Evolutionary conservation across 2,888 invertebrate genomes (phyloP).

Genomic region (Chaetogeoica ovagalla): DNA sequence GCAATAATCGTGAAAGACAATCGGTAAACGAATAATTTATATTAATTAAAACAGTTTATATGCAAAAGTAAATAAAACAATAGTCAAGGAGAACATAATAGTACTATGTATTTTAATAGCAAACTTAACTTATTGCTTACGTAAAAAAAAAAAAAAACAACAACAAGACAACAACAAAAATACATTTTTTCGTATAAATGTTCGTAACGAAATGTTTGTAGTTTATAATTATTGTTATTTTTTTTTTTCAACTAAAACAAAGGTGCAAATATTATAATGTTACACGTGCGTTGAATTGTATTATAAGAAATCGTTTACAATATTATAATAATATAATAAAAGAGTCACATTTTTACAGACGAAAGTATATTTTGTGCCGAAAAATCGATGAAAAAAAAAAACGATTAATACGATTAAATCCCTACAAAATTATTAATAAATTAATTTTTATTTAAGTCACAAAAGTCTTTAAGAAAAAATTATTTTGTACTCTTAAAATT

Average conservation of each 20-base stretch:
- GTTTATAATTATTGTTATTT: not conserved
- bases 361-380: slow-evolving; percentile 43
- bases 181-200: not conserved
- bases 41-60: not conserved
- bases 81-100: slow-evolving; percentile 7
- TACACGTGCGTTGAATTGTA: slow-evolving; percentile 47
- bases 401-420: slow-evolving; percentile 32
- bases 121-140: slow-evolving; percentile 37
- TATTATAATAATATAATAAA: slow-evolving; percentile 27
- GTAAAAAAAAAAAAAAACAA: slow-evolving; percentile 6
- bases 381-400: slow-evolving; percentile 28
- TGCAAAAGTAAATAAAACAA: not conserved
- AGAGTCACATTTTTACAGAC: slow-evolving; percentile 47
- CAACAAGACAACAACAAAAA: slow-evolving; percentile 23
- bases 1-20: slow-evolving; percentile 31
- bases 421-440: slow-evolving; percentile 23
- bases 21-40: slow-evolving; percentile 26
- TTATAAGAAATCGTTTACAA: slow-evolving; percentile 38
- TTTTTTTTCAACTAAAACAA: slow-evolving; percentile 21
- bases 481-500: slow-evolving; percentile 47
- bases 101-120: not conserved
- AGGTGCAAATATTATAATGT: slow-evolving; percentile 42
- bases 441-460: slow-evolving; percentile 17
- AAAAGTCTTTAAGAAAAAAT: slow-evolving; percentile 48
- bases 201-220: slow-evolving; percentile 6